Conservation (phyloP, 2,888 invertebrate species). For the Proisotoma minuta region DNA sequence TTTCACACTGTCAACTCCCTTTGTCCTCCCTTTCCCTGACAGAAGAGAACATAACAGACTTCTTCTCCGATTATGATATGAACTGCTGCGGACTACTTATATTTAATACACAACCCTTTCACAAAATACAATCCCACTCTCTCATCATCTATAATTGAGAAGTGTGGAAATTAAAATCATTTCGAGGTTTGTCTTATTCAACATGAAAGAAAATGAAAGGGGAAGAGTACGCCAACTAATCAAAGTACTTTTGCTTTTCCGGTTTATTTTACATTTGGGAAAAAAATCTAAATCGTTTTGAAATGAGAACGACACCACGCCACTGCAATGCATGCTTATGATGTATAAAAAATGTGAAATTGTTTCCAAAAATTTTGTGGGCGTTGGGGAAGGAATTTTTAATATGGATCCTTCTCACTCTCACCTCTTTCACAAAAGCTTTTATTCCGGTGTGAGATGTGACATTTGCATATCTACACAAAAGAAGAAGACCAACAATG, state of each 20-base stretch:
- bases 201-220: background rate
- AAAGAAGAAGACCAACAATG: constrained; percentile 4
- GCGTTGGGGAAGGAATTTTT: too few species aligned
- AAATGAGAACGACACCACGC: too few species aligned
- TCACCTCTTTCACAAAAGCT: constrained; percentile 2
- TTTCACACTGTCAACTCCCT: constrained; percentile 18
- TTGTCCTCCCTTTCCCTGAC: constrained; percentile 9
- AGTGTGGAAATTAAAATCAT: constrained; percentile 8
- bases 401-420: constrained; percentile 7
- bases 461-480: constrained; percentile 9
- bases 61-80: background rate
- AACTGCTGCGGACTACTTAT: background rate
- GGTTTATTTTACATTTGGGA: too few species aligned
- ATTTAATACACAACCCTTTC: constrained; percentile 3
- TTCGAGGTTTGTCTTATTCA: background rate
- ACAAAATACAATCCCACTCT: background rate
- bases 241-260: too few species aligned
- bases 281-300: too few species aligned
- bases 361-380: too few species aligned
- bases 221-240: too few species aligned
- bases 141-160: constrained; percentile 13
- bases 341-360: too few species aligned
- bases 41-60: background rate
- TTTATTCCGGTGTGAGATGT: background rate
- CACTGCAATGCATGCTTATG: too few species aligned